Conservation (phyloP, 2,797 vertebrate species). For the Nyctalus aviator region DNA sequence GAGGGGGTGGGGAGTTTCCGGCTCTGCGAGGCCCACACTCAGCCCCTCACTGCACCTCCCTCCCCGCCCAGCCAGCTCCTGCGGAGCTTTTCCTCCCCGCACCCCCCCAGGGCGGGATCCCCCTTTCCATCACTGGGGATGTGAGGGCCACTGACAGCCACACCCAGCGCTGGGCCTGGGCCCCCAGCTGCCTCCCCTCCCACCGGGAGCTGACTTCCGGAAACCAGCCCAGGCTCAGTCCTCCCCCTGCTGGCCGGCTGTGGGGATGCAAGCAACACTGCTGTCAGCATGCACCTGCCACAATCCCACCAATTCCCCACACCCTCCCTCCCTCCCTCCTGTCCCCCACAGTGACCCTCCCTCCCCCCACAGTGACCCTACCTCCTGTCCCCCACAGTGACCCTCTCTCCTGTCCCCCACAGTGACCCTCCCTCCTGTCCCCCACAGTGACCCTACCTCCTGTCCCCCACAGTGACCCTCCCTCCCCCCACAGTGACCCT, state of each 20-base stretch:
- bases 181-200: neutral
- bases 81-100: neutral
- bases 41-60: neutral
- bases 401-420: too few relatives aligned
- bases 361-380: too few relatives aligned
- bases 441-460: too few relatives aligned
- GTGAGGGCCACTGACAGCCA: neutral
- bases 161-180: neutral
- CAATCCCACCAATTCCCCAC: too few relatives aligned
- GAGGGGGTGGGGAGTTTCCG: neutral
- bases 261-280: rapidly evolving
- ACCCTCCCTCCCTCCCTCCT: too few relatives aligned
- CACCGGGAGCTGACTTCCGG: neutral
- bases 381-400: too few relatives aligned
- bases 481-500: too few relatives aligned
- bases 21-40: neutral
- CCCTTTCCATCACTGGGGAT: neutral
- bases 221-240: neutral
- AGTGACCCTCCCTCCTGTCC: too few relatives aligned
- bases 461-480: too few relatives aligned
- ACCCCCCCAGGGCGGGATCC: neutral
- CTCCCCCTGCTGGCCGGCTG: neutral
- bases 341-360: too few relatives aligned
- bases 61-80: neutral
- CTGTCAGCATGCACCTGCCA: neutral